Conservation (phyloP, 2,888 invertebrate genomes). For the Bellardia pandia region DNA sequence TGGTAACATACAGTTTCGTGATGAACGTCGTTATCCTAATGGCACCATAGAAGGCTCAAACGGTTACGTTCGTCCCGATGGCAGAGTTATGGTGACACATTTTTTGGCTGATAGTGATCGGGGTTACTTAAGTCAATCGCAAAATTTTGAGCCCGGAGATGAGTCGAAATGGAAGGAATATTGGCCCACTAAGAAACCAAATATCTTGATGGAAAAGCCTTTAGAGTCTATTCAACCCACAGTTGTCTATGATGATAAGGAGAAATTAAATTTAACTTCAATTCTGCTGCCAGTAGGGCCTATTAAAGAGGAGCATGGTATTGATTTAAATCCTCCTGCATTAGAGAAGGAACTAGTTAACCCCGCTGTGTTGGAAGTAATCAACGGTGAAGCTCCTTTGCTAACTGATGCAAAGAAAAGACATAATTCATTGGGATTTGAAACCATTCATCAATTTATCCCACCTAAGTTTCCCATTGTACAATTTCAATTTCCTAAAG, state of each 20-base stretch:
- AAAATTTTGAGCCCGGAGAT: conserved; percentile 76
- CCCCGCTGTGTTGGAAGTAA: conserved; percentile 78
- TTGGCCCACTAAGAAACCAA: conserved; percentile 77
- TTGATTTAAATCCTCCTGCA: conserved; percentile 78
- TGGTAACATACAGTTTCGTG: conserved; percentile 89
- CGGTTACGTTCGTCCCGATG: conserved; percentile 88
- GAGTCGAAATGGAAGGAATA: conserved; percentile 64
- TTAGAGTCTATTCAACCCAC: conserved; percentile 46
- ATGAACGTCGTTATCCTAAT: conserved; percentile 88
- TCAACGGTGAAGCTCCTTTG: conserved; percentile 78
- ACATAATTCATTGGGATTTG: conserved; percentile 74
- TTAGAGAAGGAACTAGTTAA: conserved; percentile 77
- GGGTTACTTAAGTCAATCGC: conserved; percentile 85
- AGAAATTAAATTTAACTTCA: conserved; percentile 79
- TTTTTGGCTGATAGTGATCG: conserved; percentile 87
- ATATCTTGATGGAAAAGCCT: conserved; percentile 68
- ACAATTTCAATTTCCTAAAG: conserved; percentile 78
- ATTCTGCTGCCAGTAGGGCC: conserved; percentile 76
- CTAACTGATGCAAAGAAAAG: conserved; percentile 58
- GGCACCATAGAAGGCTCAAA: conserved; percentile 90
- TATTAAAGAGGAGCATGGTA: conserved; percentile 78
- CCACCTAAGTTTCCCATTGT: conserved; percentile 80
- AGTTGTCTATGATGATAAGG: conserved; percentile 76
- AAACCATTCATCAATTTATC: conserved; percentile 78
- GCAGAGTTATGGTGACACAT: conserved; percentile 86